phyloP scores from a whole-genome alignment of 1,140 invertebrate species.

The Protaetia brevitarsis region DNA sequence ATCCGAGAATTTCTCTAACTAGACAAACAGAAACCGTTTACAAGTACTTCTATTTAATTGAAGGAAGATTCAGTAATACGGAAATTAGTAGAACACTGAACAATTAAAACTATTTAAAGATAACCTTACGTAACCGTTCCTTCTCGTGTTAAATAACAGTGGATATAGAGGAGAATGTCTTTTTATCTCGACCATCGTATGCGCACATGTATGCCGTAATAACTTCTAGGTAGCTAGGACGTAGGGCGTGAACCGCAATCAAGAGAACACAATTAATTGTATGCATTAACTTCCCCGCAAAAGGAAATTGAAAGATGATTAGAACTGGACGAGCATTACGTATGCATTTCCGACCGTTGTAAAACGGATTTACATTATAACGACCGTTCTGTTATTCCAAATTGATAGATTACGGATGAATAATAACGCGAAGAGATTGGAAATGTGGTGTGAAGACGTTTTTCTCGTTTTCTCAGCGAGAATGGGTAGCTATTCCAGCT shows the following conservation, averaged over 20 bases:
- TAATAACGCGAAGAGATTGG: no score
- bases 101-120: neutral
- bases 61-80: neutral
- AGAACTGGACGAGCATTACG: no score
- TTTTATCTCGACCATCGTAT: neutral
- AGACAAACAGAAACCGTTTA: neutral
- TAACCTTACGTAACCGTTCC: neutral
- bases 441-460: no score
- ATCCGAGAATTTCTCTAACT: neutral
- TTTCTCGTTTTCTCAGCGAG: no score
- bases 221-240: neutral
- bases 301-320: slow-evolving; percentile 5
- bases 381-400: no score
- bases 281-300: neutral
- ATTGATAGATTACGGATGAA: no score
- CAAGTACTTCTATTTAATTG: neutral
- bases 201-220: neutral
- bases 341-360: no score
- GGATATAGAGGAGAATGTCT: neutral
- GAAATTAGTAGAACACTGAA: neutral
- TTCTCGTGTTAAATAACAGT: neutral
- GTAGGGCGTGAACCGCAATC: neutral
- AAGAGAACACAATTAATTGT: slow-evolving; percentile 17
- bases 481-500: no score
- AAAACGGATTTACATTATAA: no score